Evolutionary conservation across 2,113 vertebrate species (phyloP).

Genomic region (Vireo altiloquus): DNA sequence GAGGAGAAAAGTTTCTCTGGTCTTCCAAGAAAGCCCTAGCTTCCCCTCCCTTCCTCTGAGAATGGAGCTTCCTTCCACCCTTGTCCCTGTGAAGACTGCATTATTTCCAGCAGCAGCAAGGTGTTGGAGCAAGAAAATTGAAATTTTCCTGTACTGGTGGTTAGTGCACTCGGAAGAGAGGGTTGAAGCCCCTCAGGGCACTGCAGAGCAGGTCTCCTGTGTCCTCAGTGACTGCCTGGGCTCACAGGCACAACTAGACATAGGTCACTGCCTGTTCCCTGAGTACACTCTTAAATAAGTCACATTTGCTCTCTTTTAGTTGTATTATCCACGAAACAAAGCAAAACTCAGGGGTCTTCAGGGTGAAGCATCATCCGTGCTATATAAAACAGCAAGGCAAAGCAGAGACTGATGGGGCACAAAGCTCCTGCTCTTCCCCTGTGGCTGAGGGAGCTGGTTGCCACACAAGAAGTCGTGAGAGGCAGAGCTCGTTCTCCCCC

Average conservation of each 20-base stretch:
- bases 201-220: background rate
- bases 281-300: background rate
- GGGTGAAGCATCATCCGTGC: background rate
- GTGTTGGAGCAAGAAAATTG: background rate
- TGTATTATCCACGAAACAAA: background rate
- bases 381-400: background rate
- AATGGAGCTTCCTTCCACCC: background rate
- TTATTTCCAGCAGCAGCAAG: background rate
- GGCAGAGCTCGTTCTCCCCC: background rate
- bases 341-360: background rate
- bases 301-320: background rate
- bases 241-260: fast-evolving
- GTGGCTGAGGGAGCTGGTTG: background rate
- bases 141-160: background rate
- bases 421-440: background rate
- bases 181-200: background rate
- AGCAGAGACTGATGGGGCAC: background rate
- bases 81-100: background rate
- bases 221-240: background rate
- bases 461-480: background rate
- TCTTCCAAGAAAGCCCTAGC: background rate
- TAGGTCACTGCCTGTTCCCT: background rate
- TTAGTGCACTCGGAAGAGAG: background rate
- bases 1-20: background rate
- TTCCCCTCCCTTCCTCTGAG: background rate